Evolutionary conservation across 2,888 invertebrate genomes (phyloP), one percentile per base, ranked within the genome.

Genomic region (Tetanocera ferruginea): DNA sequence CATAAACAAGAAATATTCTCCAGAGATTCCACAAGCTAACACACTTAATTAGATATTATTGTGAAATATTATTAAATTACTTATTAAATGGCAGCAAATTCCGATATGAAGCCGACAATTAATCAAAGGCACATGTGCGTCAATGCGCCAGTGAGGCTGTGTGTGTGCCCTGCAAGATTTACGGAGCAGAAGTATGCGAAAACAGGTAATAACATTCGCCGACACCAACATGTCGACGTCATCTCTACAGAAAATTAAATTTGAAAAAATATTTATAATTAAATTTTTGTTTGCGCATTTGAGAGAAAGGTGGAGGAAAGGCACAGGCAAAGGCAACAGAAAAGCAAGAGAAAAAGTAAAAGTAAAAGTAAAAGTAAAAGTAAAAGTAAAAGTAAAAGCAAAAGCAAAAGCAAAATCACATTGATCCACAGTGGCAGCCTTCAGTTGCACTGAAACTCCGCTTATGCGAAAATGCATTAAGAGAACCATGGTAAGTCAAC

Each of bases 181-280:
- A 1, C 19, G 17, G 9, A 28, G 5, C 25, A 14, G 60, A 5
- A 14, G 14, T 25, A 1, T 19, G 34, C 5, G 0, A 66, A 37
- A 66, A 19, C 31, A 14, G n/a, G 34, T n/a, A 66, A 34, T n/a
- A 19, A 66, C 37, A 66, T 17, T n/a, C 28, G 28, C 60, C 11
- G 4, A 11, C 14, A 23, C 8, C 43, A 37, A 34, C 2, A 1
- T 8, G 51, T 17, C 1, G 51, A 9, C n/a, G 14, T 25, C 23
- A 62, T 23, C 23, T 9, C 23, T 31, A 69, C 49, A 49, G 23
- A 69, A 66, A 69, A 69, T 69, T 69, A 51, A 23, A 49, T 49
- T 69, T 69, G 49, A 23, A 69, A 69, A 37, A 51, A 69, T 25
- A 51, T 69, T 69, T 69, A 69, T 69, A 69, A 69, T 69, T 69